Percentiles rank a stretch among this genome's conserved stretches.
Evolutionary conservation across 92 coral and sea anemone species (phyloP).

Genomic region (Palythoa grandiflora): DNA sequence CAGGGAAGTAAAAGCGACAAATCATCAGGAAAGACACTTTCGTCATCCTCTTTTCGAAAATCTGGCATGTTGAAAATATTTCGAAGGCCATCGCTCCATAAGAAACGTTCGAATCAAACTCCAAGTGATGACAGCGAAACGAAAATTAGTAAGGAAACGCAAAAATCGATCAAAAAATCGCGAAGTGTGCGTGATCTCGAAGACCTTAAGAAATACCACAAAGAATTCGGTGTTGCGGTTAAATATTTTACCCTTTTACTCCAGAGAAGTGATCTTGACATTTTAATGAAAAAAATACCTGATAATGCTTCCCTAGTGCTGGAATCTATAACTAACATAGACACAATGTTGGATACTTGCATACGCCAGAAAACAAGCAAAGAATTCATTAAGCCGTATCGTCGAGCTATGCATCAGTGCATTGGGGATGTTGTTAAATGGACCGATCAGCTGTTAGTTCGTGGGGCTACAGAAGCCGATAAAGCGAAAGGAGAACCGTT

Average conservation of each 20-base stretch:
- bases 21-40: conserved; percentile 29
- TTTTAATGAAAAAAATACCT: conserved; percentile 93
- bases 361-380: conserved; percentile 82
- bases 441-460: conserved; percentile 90
- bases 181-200: conserved; percentile 88
- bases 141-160: conserved; percentile 3
- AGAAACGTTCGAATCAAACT: conserved; percentile 50
- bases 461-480: conserved; percentile 86
- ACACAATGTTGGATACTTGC: conserved; percentile 89
- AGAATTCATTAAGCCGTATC: conserved; percentile 75
- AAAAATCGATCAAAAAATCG: conserved; percentile 49
- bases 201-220: conserved; percentile 84
- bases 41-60: conserved; percentile 51
- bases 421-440: conserved; percentile 86
- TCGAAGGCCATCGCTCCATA: conserved; percentile 79
- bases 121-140: conserved; percentile 50
- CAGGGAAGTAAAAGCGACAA: conserved; percentile 49
- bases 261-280: conserved; percentile 80
- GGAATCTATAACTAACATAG: conserved; percentile 94
- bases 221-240: conserved; percentile 87
- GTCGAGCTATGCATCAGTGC: conserved; percentile 86
- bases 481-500: conserved; percentile 85
- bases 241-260: conserved; percentile 85
- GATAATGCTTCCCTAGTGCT: conserved; percentile 90
- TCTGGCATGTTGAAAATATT: conserved; percentile 69